Conservation (phyloP, 1,140 invertebrate species). For the Theocolax elegans region DNA sequence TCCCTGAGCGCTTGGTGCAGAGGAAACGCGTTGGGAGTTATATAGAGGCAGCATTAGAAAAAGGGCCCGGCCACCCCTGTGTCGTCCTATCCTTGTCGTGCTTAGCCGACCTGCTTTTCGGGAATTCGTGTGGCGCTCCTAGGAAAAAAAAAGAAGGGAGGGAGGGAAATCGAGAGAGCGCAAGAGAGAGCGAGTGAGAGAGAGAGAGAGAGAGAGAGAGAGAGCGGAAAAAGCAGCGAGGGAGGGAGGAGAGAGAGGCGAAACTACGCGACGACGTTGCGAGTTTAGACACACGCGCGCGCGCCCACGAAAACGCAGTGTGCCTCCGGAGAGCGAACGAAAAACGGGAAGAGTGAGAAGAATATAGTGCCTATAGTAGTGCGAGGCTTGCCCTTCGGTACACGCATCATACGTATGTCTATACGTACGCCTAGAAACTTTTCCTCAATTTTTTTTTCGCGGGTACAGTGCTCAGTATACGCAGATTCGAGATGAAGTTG, state of each 20-base stretch:
- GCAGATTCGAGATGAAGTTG: too few relatives aligned
- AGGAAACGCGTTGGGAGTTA: not conserved
- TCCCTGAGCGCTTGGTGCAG: not conserved
- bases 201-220: not conserved
- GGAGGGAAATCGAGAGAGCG: not conserved
- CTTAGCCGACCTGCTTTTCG: not conserved
- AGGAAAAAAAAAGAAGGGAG: not conserved
- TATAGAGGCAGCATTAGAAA: not conserved
- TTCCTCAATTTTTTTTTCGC: too few relatives aligned
- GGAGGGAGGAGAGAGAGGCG: not conserved
- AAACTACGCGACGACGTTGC: slow-evolving; percentile 25
- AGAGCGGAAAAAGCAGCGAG: not conserved
- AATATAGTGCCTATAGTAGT: not conserved
- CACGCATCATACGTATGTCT: not conserved
- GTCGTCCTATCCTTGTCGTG: not conserved
- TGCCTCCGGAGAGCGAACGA: not conserved
- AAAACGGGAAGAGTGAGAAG: not conserved
- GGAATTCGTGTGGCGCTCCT: not conserved
- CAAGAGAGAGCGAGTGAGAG: too few relatives aligned
- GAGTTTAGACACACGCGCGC: slow-evolving; percentile 32
- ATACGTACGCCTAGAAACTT: not conserved
- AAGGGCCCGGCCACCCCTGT: slow-evolving; percentile 18
- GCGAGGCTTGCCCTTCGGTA: not conserved
- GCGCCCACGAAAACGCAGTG: slow-evolving; percentile 34
- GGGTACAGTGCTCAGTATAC: too few relatives aligned